Evolutionary conservation across 2,797 vertebrate species (phyloP).

Genomic region (Muscicapa striata): DNA sequence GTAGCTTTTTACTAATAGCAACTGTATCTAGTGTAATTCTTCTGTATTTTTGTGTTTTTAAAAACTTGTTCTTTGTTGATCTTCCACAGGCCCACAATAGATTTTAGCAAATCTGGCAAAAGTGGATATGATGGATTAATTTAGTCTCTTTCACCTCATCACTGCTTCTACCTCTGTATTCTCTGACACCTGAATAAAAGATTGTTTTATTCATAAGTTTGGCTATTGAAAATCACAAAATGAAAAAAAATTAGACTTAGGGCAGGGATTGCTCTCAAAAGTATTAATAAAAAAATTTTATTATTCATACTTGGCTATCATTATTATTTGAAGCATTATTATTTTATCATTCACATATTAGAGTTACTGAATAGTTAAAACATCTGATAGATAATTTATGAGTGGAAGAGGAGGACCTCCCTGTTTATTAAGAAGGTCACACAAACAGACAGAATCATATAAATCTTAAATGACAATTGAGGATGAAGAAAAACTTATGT

Average conservation of each 20-base stretch:
- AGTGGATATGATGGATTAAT: neutral
- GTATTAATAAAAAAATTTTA: neutral
- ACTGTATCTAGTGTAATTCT: neutral
- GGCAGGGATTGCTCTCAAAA: neutral
- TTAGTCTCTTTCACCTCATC: neutral
- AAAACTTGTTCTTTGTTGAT: neutral
- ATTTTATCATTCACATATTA: slow-evolving; percentile 25
- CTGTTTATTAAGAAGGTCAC: slow-evolving; percentile 3
- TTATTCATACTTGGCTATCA: neutral
- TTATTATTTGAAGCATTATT: slow-evolving; percentile 32
- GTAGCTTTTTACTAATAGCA: neutral
- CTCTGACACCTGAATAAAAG: neutral
- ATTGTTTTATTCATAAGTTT: neutral
- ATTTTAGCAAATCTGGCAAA: neutral
- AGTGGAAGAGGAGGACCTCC: neutral
- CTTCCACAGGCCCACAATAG: neutral
- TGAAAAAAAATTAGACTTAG: neutral
- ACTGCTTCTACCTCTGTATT: neutral
- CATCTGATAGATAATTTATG: neutral
- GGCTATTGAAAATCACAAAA: neutral
- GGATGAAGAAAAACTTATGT: neutral
- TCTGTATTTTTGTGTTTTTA: neutral
- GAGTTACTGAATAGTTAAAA: slow-evolving; percentile 22
- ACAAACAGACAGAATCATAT: neutral
- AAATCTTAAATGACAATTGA: slow-evolving; percentile 8